Conservation (phyloP, 2,888 invertebrate genomes). For the Brachylomia viminalis region DNA sequence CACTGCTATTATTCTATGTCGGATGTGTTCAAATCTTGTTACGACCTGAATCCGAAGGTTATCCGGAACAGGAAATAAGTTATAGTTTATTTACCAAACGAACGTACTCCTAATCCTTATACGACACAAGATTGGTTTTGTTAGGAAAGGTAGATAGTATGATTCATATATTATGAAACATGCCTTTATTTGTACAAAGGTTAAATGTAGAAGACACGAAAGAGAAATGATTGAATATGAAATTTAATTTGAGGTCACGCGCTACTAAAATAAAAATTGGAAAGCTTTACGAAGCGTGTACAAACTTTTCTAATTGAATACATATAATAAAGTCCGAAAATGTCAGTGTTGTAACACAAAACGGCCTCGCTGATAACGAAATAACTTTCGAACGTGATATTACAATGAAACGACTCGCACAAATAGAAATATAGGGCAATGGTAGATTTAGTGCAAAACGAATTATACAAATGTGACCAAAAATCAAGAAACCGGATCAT, state of each 20-base stretch:
- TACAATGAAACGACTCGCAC: constrained; percentile 33
- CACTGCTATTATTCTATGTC: constrained; percentile 75
- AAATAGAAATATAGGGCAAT: constrained; percentile 38
- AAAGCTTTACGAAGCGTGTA: constrained; percentile 26
- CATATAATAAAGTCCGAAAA: constrained; percentile 48
- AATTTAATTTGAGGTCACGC: constrained; percentile 39
- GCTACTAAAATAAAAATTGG: constrained; percentile 30
- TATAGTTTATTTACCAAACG: constrained; percentile 75
- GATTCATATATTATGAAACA: constrained; percentile 33
- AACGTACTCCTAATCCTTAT: constrained; percentile 66
- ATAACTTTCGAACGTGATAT: constrained; percentile 58
- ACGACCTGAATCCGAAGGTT: constrained; percentile 73
- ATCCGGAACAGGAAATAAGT: constrained; percentile 69
- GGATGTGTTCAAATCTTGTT: constrained; percentile 79
- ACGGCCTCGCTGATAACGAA: constrained; percentile 61
- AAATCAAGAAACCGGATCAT: constrained; percentile 24
- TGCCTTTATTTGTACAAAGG: constrained; percentile 26
- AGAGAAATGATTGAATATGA: constrained; percentile 38
- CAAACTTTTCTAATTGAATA: constrained; percentile 49
- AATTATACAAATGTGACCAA: background rate
- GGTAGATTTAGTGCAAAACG: constrained; percentile 6
- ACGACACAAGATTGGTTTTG: constrained; percentile 64
- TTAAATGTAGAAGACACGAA: constrained; percentile 12
- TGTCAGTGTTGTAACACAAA: constrained; percentile 53
- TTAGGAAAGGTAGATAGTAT: constrained; percentile 32